Conservation (phyloP, 92 coral and sea anemone species). For the Epizoanthus ramosus region DNA sequence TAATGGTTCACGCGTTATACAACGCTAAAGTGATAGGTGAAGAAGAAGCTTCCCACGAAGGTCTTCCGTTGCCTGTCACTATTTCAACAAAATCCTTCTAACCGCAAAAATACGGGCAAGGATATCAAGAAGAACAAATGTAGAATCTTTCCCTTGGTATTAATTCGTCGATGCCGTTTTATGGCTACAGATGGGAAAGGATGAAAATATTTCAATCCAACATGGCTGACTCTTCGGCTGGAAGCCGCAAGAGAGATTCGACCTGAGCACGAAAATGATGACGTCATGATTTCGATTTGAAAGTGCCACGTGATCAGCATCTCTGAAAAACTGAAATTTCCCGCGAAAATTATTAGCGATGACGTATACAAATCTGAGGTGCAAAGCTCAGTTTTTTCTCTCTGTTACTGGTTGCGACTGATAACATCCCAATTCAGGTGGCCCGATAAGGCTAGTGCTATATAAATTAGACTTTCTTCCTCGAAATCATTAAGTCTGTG, state of each 20-base stretch:
- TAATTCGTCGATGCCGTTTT: conserved; percentile 68
- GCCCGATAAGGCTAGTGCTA: not conserved
- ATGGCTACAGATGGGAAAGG: conserved; percentile 74
- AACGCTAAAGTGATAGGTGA: conserved; percentile 76
- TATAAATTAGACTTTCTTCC: not conserved
- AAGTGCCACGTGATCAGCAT: conserved; percentile 81
- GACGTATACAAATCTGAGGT: not conserved
- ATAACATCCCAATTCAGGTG: not conserved
- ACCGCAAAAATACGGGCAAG: conserved; percentile 53
- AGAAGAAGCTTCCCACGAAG: conserved; percentile 87
- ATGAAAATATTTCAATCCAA: conserved; percentile 85
- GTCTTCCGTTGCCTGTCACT: conserved; percentile 91
- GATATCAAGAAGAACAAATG: conserved; percentile 46
- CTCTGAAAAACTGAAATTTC: conserved; percentile 67
- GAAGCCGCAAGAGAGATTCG: conserved; percentile 95
- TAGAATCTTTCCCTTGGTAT: conserved; percentile 46
- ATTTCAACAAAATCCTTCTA: conserved; percentile 49
- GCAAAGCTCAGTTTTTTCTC: too few species aligned
- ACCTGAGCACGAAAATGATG: conserved; percentile 74
- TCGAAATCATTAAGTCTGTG: not conserved
- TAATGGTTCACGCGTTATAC: conserved; percentile 82
- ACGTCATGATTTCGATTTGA: conserved; percentile 84
- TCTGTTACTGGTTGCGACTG: not conserved
- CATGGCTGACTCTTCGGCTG: conserved; percentile 96
- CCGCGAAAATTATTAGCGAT: conserved; percentile 70